These are phyloP conservation scores for Apostichopus californicus DNA, from an alignment of 35 echinoderm and acorn worm genomes.

Conservation along the genomic window DNA sequence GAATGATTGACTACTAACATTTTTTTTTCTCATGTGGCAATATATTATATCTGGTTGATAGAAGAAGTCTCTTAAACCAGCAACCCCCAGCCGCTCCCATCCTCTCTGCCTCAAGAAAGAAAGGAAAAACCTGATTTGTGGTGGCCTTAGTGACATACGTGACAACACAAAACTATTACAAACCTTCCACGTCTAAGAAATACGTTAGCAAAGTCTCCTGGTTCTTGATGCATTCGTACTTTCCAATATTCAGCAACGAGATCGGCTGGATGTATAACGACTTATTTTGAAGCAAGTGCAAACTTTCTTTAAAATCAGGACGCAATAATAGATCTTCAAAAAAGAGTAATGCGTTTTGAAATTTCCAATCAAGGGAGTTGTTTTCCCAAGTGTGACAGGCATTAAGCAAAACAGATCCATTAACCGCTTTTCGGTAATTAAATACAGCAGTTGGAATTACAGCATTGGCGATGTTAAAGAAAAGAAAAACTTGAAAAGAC, in stretches of 20 bases:
- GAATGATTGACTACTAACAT: too few species aligned
- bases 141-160: background rate
- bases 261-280: background rate
- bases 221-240: background rate
- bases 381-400: background rate
- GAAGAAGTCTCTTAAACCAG: too few species aligned
- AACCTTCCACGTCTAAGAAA: background rate
- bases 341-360: background rate
- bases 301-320: background rate
- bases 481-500: too few species aligned
- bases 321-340: background rate
- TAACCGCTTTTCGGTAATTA: background rate
- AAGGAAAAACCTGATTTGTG: background rate
- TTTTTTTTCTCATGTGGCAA: too few species aligned
- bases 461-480: too few species aligned
- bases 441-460: background rate
- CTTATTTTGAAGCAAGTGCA: background rate
- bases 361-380: background rate
- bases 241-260: background rate
- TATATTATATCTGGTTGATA: too few species aligned
- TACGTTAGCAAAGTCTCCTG: background rate
- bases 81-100: too few species aligned
- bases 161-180: background rate
- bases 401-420: background rate
- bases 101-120: background rate